Evolutionary conservation across 1,140 invertebrate genomes (phyloP).

Genomic region (Anthonomus grandis): DNA sequence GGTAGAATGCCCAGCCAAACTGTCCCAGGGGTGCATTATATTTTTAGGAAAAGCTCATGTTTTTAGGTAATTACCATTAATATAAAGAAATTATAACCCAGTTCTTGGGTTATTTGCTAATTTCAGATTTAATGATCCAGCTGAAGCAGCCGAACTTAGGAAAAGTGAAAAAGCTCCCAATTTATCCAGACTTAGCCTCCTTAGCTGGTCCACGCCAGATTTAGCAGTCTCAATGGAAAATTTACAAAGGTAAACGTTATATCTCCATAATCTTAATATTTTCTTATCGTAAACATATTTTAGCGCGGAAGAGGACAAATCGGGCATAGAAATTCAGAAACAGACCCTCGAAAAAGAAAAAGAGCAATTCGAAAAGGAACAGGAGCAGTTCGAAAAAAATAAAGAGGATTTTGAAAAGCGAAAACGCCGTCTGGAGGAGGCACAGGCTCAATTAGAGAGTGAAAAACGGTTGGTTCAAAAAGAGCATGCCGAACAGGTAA

Average conservation of each 20-base stretch:
- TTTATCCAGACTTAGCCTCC: constrained; percentile 76
- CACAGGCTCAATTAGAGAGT: constrained; percentile 41
- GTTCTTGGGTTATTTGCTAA: background rate
- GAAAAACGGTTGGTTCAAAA: constrained; percentile 57
- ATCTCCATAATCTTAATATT: background rate
- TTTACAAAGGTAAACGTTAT: constrained; percentile 38
- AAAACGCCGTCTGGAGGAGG: constrained; percentile 39
- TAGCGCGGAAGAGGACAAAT: constrained; percentile 50
- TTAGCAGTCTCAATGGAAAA: constrained; percentile 76
- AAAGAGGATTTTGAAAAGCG: constrained; percentile 46
- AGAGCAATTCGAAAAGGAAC: constrained; percentile 49
- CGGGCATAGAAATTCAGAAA: constrained; percentile 54
- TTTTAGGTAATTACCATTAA: constrained; percentile 85
- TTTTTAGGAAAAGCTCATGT: constrained; percentile 85
- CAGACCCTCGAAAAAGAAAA: constrained; percentile 54
- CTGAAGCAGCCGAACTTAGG: constrained; percentile 80
- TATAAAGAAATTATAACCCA: too few species aligned
- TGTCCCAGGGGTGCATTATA: constrained; percentile 73
- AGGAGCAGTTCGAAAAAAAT: constrained; percentile 50
- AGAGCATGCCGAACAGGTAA: constrained; percentile 58
- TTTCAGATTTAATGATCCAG: constrained; percentile 72
- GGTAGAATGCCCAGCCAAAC: constrained; percentile 67
- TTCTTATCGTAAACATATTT: constrained; percentile 17
- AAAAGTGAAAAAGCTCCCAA: constrained; percentile 68
- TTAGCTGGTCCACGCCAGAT: constrained; percentile 80